Percentiles rank a stretch among this genome's conserved stretches.
Evolutionary conservation across 2,113 vertebrate species (phyloP).

Genomic region (Otis tarda): DNA sequence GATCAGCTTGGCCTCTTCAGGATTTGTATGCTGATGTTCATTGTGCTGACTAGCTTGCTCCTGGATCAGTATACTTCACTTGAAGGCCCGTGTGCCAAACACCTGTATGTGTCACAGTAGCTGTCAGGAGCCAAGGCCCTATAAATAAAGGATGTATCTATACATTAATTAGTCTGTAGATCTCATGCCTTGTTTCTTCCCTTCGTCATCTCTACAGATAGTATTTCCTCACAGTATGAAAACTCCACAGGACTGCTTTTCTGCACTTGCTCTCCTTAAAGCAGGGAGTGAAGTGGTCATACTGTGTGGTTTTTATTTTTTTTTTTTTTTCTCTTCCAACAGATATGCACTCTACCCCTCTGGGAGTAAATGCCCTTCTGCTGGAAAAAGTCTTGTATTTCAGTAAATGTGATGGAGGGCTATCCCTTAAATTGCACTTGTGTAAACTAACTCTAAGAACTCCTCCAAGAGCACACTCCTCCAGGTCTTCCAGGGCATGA

Average conservation of each 20-base stretch:
- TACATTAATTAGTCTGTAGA: background rate
- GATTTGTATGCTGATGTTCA: background rate
- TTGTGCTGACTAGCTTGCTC: background rate
- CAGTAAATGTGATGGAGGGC: background rate
- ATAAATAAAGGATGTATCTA: background rate
- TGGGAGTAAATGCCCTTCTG: background rate
- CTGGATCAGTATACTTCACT: background rate
- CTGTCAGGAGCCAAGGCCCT: background rate
- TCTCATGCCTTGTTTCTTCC: background rate
- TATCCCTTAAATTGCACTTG: background rate
- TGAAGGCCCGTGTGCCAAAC: background rate
- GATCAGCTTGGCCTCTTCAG: background rate
- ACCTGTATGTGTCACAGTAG: background rate
- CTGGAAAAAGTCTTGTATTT: background rate
- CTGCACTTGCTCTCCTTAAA: background rate
- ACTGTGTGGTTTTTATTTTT: background rate
- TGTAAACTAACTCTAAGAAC: background rate
- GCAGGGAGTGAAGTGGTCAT: background rate
- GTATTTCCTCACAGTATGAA: too few species aligned
- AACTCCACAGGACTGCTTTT: background rate
- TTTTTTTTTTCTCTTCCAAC: background rate
- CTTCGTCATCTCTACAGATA: background rate
- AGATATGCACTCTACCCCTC: background rate
- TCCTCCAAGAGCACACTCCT: background rate
- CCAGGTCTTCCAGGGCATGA: background rate